Percentiles rank a stretch among this genome's conserved stretches.
Evolutionary conservation across 2,797 vertebrate species (phyloP).

Genomic region (Nyctalus aviator): DNA sequence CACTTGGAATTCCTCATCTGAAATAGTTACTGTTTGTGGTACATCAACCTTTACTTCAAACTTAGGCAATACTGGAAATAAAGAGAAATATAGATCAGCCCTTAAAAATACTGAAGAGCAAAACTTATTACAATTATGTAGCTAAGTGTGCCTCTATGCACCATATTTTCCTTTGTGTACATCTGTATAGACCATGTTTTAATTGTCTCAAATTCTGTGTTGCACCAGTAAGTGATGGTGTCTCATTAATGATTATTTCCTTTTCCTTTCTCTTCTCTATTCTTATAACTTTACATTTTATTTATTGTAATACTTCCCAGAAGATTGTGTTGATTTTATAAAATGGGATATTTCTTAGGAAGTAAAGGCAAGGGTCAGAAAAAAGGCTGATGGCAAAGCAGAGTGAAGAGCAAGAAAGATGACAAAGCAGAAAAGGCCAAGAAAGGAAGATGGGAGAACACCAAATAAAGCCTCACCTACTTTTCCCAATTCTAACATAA

Average conservation of each 20-base stretch:
- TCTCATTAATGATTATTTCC: neutral
- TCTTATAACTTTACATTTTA: neutral
- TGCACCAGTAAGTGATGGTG: neutral
- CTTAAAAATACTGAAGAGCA: neutral
- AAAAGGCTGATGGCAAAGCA: neutral
- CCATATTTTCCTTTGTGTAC: neutral
- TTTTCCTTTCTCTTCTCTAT: neutral
- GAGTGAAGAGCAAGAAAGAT: neutral
- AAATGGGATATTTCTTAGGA: neutral
- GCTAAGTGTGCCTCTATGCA: neutral
- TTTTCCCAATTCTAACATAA: neutral
- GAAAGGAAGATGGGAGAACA: neutral
- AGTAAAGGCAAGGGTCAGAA: neutral
- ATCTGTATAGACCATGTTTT: neutral
- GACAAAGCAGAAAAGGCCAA: neutral
- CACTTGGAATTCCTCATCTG: slow-evolving; percentile 81
- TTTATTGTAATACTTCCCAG: neutral
- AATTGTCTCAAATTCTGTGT: neutral
- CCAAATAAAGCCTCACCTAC: neutral
- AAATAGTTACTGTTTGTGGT: slow-evolving; percentile 82
- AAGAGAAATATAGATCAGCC: slow-evolving; percentile 21
- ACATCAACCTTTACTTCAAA: slow-evolving; percentile 82
- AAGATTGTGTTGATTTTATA: neutral
- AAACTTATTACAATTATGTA: neutral
- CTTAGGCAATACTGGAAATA: slow-evolving; percentile 84